These are phyloP conservation scores for Nomada ferruginata DNA, from an alignment of 2,888 invertebrate species.

Conservation along the genomic window DNA sequence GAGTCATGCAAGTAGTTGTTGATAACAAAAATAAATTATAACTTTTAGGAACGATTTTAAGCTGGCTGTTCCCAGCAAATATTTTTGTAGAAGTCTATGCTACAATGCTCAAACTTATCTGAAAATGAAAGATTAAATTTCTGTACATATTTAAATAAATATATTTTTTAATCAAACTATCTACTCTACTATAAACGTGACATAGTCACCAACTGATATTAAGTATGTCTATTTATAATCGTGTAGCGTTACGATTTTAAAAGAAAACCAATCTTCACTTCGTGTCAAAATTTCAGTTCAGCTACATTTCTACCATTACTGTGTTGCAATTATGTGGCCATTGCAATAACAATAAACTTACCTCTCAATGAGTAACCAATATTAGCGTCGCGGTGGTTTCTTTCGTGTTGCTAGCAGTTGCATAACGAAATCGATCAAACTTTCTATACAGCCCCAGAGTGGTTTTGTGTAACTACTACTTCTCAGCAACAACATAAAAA, in stretches of 20 bases:
- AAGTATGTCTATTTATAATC: neutral
- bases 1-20: constrained; percentile 30
- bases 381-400: constrained; percentile 32
- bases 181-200: too few relatives aligned
- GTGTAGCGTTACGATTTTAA: neutral
- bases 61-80: too few relatives aligned
- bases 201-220: neutral
- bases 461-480: neutral
- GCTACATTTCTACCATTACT: neutral
- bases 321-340: constrained; percentile 2
- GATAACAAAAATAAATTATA: neutral
- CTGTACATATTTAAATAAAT: neutral
- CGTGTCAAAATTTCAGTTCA: neutral
- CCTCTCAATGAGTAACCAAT: constrained; percentile 38
- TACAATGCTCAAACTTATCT: too few relatives aligned
- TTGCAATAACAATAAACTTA: constrained; percentile 56
- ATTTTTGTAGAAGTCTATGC: neutral
- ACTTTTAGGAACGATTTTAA: neutral
- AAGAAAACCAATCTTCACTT: neutral
- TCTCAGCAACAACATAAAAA: neutral
- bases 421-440: constrained; percentile 64
- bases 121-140: neutral
- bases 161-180: neutral
- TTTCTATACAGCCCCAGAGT: neutral
- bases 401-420: constrained; percentile 52